phyloP scores from a whole-genome alignment of 2,888 invertebrate species.

The Lasioglossum pauxillum region DNA sequence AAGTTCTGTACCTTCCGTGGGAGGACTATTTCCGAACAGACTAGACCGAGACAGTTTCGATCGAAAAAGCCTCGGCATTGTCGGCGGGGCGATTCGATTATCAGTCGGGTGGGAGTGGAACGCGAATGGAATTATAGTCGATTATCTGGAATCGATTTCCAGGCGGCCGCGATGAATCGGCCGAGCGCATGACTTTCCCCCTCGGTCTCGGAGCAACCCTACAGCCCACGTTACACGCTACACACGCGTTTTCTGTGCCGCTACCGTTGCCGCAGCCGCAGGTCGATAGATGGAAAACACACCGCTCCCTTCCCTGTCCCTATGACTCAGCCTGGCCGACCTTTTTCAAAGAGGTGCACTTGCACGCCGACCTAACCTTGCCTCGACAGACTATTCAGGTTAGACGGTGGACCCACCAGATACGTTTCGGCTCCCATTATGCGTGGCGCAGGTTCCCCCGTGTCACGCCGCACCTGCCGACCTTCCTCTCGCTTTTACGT shows the following conservation, averaged over 20 bases:
- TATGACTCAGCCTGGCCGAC: constrained; percentile 63
- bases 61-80: constrained; percentile 16
- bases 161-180: constrained; percentile 36
- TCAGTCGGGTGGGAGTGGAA: constrained; percentile 24
- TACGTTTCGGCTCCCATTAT: constrained; percentile 35
- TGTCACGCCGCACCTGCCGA: constrained; percentile 27
- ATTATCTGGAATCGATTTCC: constrained; percentile 66
- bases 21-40: neutral
- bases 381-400: constrained; percentile 37
- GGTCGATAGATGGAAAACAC: constrained; percentile 76
- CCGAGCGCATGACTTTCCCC: constrained; percentile 38
- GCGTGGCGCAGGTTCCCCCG: constrained; percentile 17
- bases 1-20: neutral
- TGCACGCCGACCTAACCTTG: constrained; percentile 47
- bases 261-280: constrained; percentile 39
- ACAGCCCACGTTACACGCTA: constrained; percentile 32
- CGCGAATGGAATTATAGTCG: constrained; percentile 62
- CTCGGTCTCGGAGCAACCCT: neutral
- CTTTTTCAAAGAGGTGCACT: constrained; percentile 63
- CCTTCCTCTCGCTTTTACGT: constrained; percentile 38
- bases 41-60: neutral
- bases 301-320: constrained; percentile 35
- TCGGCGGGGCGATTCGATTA: constrained; percentile 42
- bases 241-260: constrained; percentile 68
- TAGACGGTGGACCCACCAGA: constrained; percentile 25